Evolutionary conservation across 2,797 vertebrate genomes (phyloP), one percentile per base, ranked within the genome.

Genomic region (Paguma larvata): DNA sequence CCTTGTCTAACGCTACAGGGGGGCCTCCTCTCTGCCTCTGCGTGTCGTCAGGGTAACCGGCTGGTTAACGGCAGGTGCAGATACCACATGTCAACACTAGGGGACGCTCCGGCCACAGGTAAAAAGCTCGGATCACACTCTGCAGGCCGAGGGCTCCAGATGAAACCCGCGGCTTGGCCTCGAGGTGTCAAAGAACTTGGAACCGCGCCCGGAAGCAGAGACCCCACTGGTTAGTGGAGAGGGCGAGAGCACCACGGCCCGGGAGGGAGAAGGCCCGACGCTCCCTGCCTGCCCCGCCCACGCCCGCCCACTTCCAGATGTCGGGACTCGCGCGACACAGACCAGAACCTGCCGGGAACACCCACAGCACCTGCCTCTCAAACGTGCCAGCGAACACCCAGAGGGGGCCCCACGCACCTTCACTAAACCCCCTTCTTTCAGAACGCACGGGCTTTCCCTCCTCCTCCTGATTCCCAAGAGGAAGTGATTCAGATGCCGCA

Each of bases 21-120:
- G 18, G 53, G 11, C 6, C 67, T 63, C 16, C n/a, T 5, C 90
- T 21, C 38, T 0, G 12, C 27, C 62, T 44, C 95, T 5, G 41
- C 3, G 1, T 3, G 5, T 0, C 11, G 11, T 14, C 72, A 9
- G 32, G 27, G 46, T 0, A 6, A 95, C 70, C 85, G 70, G 70
- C 21, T n/a, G 63, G 21, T 11, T 41, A 48, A 56, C 41, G 86
- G 68, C 44, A 70, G 67, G 59, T 15, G 78, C 32, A 65, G 27
- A 68, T 73, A 30, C 46, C 2, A 2, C 14, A 21, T 56, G 73
- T 86, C 79, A 97, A 98, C 98, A 97, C 97, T 98, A 99, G 98
- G 96, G 98, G 98, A 89, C 98, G 96, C 98, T 97, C 96, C 97
- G 68, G 48, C 85, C 96, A 95, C 91, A 97, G 30, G 86, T 46